Evolutionary conservation across 2,113 vertebrate species (phyloP).

Genomic region (Accipiter virgatus): DNA sequence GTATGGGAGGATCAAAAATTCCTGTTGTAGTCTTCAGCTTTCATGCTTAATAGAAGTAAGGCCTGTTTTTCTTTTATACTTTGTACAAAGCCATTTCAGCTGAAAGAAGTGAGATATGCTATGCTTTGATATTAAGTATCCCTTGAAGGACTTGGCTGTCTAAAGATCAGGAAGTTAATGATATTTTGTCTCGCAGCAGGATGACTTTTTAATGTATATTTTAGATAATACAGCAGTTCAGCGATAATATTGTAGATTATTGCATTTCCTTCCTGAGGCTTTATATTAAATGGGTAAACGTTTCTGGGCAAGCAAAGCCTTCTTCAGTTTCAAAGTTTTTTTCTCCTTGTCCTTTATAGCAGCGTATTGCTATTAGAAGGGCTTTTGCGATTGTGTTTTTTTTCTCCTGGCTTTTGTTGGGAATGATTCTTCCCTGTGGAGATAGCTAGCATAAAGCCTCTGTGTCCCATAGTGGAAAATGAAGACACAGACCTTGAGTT

Average conservation of each 20-base stretch:
- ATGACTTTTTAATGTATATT: conserved; percentile 6
- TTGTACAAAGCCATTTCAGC: conserved; percentile 3
- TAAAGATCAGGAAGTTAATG: conserved; percentile 9
- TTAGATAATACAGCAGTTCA: neutral
- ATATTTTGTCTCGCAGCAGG: neutral
- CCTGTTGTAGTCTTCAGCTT: neutral
- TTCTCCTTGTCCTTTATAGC: neutral
- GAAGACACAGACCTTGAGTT: neutral
- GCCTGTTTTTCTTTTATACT: neutral
- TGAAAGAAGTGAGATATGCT: neutral
- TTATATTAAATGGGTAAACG: neutral
- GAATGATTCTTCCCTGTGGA: neutral
- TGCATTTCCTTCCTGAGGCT: neutral
- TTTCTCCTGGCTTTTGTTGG: neutral
- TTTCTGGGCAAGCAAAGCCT: neutral
- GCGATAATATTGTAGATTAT: neutral
- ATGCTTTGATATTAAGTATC: conserved; percentile 11
- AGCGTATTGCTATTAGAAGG: neutral
- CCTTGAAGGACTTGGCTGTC: conserved; percentile 10
- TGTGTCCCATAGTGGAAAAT: neutral
- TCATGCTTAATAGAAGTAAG: neutral
- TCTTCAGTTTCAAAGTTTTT: neutral
- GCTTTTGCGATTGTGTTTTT: neutral
- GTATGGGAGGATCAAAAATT: neutral
- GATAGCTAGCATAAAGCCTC: neutral